Percentiles rank a stretch among this genome's conserved stretches.
phyloP scores from a whole-genome alignment of 2,888 invertebrate species.

The Cistogaster globosa region DNA sequence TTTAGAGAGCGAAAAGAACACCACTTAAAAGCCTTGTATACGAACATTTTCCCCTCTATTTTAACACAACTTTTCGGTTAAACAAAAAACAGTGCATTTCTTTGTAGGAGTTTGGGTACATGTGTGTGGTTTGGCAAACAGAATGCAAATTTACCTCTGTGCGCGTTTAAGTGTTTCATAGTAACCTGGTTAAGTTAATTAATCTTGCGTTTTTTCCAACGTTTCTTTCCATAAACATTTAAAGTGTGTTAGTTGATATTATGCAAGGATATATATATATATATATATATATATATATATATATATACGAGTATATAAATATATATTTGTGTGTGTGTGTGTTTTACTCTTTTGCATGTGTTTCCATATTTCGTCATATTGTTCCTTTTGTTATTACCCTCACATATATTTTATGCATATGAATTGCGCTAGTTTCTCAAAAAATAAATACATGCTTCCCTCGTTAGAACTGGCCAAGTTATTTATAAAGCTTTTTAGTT shows the following conservation, averaged over 20 bases:
- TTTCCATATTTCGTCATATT: slow-evolving; percentile 62
- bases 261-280: not conserved
- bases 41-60: slow-evolving; percentile 60
- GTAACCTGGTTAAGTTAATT: slow-evolving; percentile 69
- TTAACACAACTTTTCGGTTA: slow-evolving; percentile 67
- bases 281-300: too few relatives aligned
- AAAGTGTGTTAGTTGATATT: slow-evolving; percentile 32
- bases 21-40: slow-evolving; percentile 34
- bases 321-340: slow-evolving; percentile 2
- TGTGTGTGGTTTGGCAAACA: slow-evolving; percentile 23
- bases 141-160: slow-evolving; percentile 27
- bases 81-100: slow-evolving; percentile 36
- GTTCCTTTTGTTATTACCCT: slow-evolving; percentile 44
- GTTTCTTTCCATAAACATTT: slow-evolving; percentile 29
- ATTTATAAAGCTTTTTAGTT: not conserved
- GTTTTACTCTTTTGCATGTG: slow-evolving; percentile 51
- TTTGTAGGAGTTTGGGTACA: slow-evolving; percentile 23
- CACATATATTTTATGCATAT: slow-evolving; percentile 11
- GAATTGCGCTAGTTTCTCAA: slow-evolving; percentile 21
- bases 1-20: slow-evolving; percentile 17
- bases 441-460: slow-evolving; percentile 19
- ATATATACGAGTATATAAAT: too few relatives aligned
- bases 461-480: not conserved
- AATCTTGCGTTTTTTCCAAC: slow-evolving; percentile 58
- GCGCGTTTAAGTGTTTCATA: slow-evolving; percentile 47